These are phyloP conservation scores for Vulpes ferrilata DNA, from an alignment of 2,113 vertebrate species.

Conservation along the genomic window DNA sequence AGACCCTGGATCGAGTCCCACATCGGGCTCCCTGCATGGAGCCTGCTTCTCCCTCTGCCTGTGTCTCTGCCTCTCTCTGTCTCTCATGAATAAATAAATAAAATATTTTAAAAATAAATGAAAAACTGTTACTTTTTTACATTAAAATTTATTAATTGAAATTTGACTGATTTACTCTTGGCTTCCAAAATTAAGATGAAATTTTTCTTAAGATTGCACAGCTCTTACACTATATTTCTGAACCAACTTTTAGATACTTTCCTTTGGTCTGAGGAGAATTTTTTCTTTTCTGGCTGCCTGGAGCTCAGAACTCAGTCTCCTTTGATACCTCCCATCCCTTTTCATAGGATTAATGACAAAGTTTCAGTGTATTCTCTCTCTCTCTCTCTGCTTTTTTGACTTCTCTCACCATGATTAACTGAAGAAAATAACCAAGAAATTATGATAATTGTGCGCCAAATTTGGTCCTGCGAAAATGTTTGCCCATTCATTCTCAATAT, in stretches of 20 bases:
- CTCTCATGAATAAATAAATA: no score
- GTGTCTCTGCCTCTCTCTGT: no score
- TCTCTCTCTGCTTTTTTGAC: background rate
- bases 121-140: background rate
- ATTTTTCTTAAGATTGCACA: constrained; percentile 26
- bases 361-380: no score
- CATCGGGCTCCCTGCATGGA: no score
- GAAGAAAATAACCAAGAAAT: constrained; percentile 4
- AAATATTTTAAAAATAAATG: no score
- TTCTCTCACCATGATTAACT: background rate
- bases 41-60: no score
- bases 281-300: background rate
- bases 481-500: background rate
- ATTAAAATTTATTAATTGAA: constrained; percentile 19
- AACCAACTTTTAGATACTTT: constrained; percentile 40
- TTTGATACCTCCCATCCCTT: background rate
- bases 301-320: background rate
- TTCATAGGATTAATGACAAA: background rate
- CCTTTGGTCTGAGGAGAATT: constrained; percentile 43
- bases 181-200: constrained; percentile 18
- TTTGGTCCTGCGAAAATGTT: background rate
- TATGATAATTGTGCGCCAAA: background rate
- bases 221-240: constrained; percentile 51
- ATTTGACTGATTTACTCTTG: background rate
- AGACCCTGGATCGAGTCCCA: no score